Evolutionary conservation across 2,797 vertebrate genomes (phyloP).

Genomic region (Spinus olivaceus): DNA sequence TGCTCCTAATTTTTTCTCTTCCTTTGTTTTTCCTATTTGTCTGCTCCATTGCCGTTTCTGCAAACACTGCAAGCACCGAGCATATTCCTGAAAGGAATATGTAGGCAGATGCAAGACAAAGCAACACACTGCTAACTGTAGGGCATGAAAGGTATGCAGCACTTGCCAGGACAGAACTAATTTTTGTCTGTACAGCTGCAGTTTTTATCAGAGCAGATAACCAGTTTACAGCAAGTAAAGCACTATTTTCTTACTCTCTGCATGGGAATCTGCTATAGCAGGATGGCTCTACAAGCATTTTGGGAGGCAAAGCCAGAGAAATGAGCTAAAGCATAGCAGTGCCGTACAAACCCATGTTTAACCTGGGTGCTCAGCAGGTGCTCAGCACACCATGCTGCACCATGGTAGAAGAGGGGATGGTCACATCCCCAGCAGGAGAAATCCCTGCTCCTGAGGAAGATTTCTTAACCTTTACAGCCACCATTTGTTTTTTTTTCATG

Average conservation of each 20-base stretch:
- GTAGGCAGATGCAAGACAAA: slow-evolving; percentile 35
- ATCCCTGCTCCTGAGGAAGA: not conserved
- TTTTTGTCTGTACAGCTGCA: slow-evolving; percentile 45
- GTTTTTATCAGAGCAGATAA: slow-evolving; percentile 18
- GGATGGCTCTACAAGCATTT: not conserved
- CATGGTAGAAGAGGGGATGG: not conserved
- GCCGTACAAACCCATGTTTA: not conserved
- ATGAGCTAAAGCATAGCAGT: not conserved
- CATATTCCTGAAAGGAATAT: not conserved
- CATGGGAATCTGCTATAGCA: not conserved
- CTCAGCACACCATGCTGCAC: not conserved
- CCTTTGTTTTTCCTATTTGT: not conserved
- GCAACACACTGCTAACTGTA: not conserved
- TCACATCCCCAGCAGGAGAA: not conserved
- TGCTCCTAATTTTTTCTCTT: not conserved
- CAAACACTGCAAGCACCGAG: slow-evolving; percentile 24
- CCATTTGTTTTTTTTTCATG: not conserved
- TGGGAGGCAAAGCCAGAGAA: not conserved
- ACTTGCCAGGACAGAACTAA: slow-evolving; percentile 17
- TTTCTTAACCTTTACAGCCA: not conserved
- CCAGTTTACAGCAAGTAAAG: slow-evolving; percentile 31
- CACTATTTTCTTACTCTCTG: not conserved
- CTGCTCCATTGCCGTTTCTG: not conserved
- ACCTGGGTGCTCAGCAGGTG: not conserved
- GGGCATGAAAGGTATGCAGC: not conserved